phyloP scores from a whole-genome alignment of 1,140 invertebrate genomes.

The Latrodectus geometricus region DNA sequence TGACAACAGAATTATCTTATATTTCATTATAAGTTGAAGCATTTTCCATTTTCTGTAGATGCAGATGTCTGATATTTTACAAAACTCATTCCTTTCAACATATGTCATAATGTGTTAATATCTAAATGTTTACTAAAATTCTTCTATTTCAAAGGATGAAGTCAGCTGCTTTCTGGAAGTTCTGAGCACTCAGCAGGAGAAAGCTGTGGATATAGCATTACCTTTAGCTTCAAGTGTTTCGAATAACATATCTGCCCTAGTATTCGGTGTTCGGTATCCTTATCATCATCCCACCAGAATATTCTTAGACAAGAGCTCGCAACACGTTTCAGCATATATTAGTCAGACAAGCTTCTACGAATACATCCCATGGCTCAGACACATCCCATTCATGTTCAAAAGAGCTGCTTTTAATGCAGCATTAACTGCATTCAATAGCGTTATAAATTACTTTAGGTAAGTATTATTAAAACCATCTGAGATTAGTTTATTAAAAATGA shows the following conservation, averaged over 20 bases:
- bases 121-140: background rate
- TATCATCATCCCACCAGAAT: conserved; percentile 49
- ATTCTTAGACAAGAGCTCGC: conserved; percentile 22
- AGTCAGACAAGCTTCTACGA: background rate
- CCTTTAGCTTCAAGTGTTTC: conserved; percentile 55
- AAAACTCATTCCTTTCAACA: too few relatives aligned
- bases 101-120: too few relatives aligned
- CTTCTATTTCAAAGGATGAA: conserved; percentile 38
- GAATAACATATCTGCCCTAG: conserved; percentile 80
- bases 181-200: background rate
- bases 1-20: too few relatives aligned
- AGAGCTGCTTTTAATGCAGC: background rate
- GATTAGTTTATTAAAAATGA: too few relatives aligned
- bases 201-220: conserved; percentile 12
- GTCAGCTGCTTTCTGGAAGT: conserved; percentile 26
- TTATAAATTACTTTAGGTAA: background rate
- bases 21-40: too few relatives aligned
- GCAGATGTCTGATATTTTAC: too few relatives aligned
- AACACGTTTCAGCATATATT: background rate
- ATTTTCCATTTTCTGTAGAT: too few relatives aligned
- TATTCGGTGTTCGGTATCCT: conserved; percentile 58
- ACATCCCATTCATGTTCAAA: conserved; percentile 2
- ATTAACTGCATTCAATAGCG: background rate
- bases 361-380: conserved; percentile 35
- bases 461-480: background rate